Evolutionary conservation across 2,888 invertebrate species (phyloP).

Genomic region (Trissoscelio sp.): DNA sequence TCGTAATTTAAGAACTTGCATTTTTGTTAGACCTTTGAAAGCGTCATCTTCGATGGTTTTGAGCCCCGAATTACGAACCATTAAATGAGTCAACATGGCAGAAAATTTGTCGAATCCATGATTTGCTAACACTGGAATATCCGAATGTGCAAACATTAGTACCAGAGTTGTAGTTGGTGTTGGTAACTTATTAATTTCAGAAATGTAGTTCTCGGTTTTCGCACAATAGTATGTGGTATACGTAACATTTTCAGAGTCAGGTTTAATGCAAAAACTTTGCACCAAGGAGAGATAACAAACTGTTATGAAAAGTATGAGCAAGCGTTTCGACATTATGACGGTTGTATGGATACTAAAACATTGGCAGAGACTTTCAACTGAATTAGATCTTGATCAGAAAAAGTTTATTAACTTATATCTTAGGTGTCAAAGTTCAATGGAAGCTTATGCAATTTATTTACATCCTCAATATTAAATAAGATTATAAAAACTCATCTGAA

Average conservation of each 20-base stretch:
- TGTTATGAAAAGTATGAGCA: conserved; percentile 2
- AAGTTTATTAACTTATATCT: too few relatives aligned
- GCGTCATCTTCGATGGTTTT: conserved; percentile 46
- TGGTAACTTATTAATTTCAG: conserved; percentile 8
- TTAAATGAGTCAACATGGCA: background rate
- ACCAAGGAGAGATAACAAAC: background rate
- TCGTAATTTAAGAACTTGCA: background rate
- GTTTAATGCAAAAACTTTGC: background rate
- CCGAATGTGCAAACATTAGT: background rate
- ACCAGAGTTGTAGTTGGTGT: background rate
- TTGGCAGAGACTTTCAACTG: background rate
- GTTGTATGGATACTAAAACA: background rate
- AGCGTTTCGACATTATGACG: conserved; percentile 4
- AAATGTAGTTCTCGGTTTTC: background rate
- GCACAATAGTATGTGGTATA: background rate
- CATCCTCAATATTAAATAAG: too few relatives aligned
- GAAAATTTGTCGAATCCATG: conserved; percentile 12
- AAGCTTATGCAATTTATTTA: too few relatives aligned
- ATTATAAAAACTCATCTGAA: too few relatives aligned
- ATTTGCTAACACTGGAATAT: conserved; percentile 27
- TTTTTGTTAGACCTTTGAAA: conserved; percentile 28
- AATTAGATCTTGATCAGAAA: too few relatives aligned
- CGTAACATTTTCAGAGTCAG: background rate
- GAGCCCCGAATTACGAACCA: background rate
- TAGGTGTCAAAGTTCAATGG: too few relatives aligned